Evolutionary conservation across 2,797 vertebrate genomes (phyloP).

Genomic region (Lacerta viridis): DNA sequence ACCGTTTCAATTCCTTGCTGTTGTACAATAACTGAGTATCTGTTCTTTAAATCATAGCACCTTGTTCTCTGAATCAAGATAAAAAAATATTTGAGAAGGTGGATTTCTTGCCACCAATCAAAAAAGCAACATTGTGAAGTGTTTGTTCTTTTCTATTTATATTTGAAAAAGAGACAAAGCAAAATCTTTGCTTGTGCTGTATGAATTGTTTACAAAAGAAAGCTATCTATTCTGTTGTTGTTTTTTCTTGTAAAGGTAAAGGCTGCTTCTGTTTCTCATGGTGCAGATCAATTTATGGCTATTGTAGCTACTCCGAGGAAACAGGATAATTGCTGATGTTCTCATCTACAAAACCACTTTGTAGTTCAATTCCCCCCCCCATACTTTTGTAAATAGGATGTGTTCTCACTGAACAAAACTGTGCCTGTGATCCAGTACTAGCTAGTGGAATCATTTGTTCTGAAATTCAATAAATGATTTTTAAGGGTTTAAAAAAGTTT

Average conservation of each 20-base stretch:
- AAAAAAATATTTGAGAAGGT: conserved; percentile 17
- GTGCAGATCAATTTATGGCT: conserved; percentile 28
- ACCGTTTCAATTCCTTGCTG: conserved; percentile 22
- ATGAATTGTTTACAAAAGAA: conserved; percentile 30
- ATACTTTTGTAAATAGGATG: conserved; percentile 37
- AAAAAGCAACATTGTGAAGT: neutral
- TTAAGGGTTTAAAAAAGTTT: neutral
- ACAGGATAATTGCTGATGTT: conserved; percentile 33
- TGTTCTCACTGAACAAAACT: conserved; percentile 36
- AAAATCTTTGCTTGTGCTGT: neutral
- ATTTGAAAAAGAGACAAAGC: neutral
- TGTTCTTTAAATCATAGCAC: conserved; percentile 42
- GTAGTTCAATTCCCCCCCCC: conserved; percentile 41
- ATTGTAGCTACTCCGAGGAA: conserved; percentile 42
- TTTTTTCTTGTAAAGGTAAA: conserved; percentile 40
- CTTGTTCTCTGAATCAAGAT: conserved; percentile 49
- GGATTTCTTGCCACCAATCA: neutral
- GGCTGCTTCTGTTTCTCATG: conserved; percentile 34
- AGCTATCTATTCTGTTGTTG: neutral
- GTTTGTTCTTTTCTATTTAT: conserved; percentile 28
- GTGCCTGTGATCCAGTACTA: conserved; percentile 6
- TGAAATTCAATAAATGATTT: conserved; percentile 19
- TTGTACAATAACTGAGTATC: conserved; percentile 23
- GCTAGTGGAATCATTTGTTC: conserved; percentile 10
- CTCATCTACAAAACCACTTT: conserved; percentile 41